A percentile compares a stretch with the other conserved stretches of the same genome.
These are phyloP conservation scores for Therioaphis trifolii DNA, from an alignment of 2,888 invertebrate species.

Conservation along the genomic window DNA sequence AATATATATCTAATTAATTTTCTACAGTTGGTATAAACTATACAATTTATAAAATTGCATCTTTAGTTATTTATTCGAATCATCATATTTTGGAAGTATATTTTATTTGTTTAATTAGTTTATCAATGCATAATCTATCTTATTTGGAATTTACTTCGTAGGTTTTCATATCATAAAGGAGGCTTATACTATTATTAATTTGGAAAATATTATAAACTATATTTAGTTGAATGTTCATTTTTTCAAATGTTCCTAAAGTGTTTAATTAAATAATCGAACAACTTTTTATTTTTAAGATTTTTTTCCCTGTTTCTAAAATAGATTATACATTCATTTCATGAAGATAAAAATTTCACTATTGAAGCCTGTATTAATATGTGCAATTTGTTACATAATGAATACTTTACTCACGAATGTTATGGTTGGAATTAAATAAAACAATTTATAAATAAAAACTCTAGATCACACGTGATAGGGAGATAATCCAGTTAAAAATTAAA, in stretches of 20 bases:
- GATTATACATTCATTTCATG: constrained; percentile 9
- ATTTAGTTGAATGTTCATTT: neutral
- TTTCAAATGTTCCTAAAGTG: neutral
- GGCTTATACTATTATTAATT: no score
- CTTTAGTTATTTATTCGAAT: no score
- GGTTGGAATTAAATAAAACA: constrained; percentile 57
- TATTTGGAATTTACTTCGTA: no score
- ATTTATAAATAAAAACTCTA: constrained; percentile 47
- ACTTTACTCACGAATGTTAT: constrained; percentile 49
- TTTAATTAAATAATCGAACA: neutral
- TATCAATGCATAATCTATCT: no score
- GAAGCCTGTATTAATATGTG: constrained; percentile 42
- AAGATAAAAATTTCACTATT: constrained; percentile 36
- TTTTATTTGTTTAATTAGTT: no score
- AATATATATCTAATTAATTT: no score
- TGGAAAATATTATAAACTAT: neutral
- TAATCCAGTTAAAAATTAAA: constrained; percentile 62
- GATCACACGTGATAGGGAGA: constrained; percentile 61
- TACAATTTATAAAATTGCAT: no score
- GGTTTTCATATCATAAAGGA: no score
- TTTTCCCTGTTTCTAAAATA: neutral
- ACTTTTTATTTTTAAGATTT: neutral
- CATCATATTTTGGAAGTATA: no score
- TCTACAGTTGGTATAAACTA: no score
- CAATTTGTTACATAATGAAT: constrained; percentile 48